These are phyloP conservation scores for Esperia sulphurella DNA, from an alignment of 2,888 invertebrate genomes.

Conservation along the genomic window DNA sequence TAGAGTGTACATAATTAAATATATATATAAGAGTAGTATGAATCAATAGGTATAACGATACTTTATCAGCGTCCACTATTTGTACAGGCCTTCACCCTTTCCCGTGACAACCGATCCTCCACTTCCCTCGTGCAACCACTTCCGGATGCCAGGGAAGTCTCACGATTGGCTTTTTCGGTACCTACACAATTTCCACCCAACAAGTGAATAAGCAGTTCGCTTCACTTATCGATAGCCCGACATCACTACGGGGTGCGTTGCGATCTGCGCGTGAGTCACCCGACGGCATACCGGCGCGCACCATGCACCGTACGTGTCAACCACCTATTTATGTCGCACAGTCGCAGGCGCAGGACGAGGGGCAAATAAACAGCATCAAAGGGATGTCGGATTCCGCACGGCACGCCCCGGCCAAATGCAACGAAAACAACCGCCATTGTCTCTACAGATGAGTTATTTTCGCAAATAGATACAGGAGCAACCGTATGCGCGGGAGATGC, in stretches of 20 bases:
- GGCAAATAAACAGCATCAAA: conserved; percentile 78
- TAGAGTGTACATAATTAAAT: too few species aligned
- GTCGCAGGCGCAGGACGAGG: conserved; percentile 51
- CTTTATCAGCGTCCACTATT: too few species aligned
- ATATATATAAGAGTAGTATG: too few species aligned
- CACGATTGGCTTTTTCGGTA: too few species aligned
- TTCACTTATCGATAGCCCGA: too few species aligned
- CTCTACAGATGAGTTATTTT: conserved; percentile 74
- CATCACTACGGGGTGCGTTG: conserved; percentile 9
- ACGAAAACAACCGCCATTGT: conserved; percentile 73
- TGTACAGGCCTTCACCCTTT: too few species aligned
- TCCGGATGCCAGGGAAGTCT: too few species aligned
- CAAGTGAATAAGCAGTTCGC: too few species aligned
- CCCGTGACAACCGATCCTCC: too few species aligned
- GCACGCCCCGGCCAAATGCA: conserved; percentile 46
- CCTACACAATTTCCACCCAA: too few species aligned
- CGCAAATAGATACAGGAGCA: conserved; percentile 57
- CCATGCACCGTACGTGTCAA: conserved; percentile 70
- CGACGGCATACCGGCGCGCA: conserved; percentile 60
- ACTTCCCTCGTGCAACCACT: too few species aligned
- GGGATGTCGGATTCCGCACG: conserved; percentile 65
- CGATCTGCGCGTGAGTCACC: conserved; percentile 56
- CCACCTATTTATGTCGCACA: conserved; percentile 73
- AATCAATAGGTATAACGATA: too few species aligned
- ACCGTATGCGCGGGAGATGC: conserved; percentile 3